Percentiles rank a stretch among this genome's conserved stretches.
Evolutionary conservation across 2,888 invertebrate species (phyloP).

Genomic region (Oegoconia quadripuncta): DNA sequence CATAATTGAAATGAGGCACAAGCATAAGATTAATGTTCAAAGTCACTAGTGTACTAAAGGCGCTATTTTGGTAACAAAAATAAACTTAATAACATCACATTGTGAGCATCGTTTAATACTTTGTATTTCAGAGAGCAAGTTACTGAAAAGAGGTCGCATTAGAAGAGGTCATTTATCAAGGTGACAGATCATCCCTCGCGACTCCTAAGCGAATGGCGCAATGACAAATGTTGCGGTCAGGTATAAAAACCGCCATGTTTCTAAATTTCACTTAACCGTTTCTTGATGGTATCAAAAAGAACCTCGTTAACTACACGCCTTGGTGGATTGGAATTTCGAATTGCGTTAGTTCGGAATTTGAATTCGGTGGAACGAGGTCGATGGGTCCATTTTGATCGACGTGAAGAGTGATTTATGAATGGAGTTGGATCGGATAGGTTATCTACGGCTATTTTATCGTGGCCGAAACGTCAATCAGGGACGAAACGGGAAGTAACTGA

Average conservation of each 20-base stretch:
- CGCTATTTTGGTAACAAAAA: conserved; percentile 13
- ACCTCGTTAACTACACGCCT: neutral
- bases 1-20: conserved; percentile 8
- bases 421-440: conserved; percentile 9
- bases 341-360: conserved; percentile 25
- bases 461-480: conserved; percentile 17
- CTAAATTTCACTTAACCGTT: conserved; percentile 54
- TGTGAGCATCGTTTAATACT: conserved; percentile 19
- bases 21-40: neutral
- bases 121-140: conserved; percentile 27
- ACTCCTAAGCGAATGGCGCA: conserved; percentile 35
- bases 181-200: conserved; percentile 60
- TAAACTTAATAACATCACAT: conserved; percentile 26
- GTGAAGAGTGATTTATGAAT: conserved; percentile 22
- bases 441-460: conserved; percentile 21
- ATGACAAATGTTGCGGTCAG: conserved; percentile 72
- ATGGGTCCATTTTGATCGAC: conserved; percentile 10
- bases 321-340: too few relatives aligned
- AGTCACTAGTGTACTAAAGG: neutral
- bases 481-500: conserved; percentile 9
- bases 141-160: conserved; percentile 54
- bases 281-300: conserved; percentile 21
- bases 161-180: conserved; percentile 59
- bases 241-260: conserved; percentile 56
- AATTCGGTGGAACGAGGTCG: conserved; percentile 6